Evolutionary conservation across 2,113 vertebrate genomes (phyloP), one percentile per base, ranked within the genome.

Genomic region (Excalfactoria chinensis): DNA sequence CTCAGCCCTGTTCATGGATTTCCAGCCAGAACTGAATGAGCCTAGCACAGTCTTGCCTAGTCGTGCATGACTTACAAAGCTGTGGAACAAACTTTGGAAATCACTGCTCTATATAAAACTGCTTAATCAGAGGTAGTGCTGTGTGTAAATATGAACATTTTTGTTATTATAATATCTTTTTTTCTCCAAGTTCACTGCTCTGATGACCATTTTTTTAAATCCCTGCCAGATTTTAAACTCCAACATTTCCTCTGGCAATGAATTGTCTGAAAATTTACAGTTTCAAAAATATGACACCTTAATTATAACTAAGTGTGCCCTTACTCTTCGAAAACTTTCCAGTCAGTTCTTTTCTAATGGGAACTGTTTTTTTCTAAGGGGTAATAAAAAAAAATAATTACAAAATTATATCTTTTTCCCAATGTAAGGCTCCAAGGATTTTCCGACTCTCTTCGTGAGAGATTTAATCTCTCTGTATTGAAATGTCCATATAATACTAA

Each of bases 401-500:
- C 6, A 48, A 23, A 73, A 34, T 43, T 86, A 13, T 76, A 0
- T 72, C 20, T 12, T 44, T 79, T 82, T 49, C 21, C n/a, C 53
- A 28, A 7, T 80, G 4, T 34, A 53, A 88, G 4, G 7, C 4
- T 88, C 13, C 9, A 13, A 41, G 13, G 32, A 32, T 67, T 93
- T 91, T 70, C 64, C 62, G 37, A 88, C 13, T 13, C 5, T 77
- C 51, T 77, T 62, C 9, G 2, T 60, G 43, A 67, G 48, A 70
- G 22, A 46, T 77, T 60, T 90, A 91, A 64, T 86, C 26, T 9
- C 10, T 60, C 20, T 55, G 11, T 77, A n/a, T 25, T 82, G 35
- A 90, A 94, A 82, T 83, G 41, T 87, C 37, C 19, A 77, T 94
- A 86, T 43, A 72, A 58, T 30, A 66, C 34, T 79, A 76, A 83